Evolutionary conservation across 2,888 invertebrate species (phyloP).

Genomic region (Melieria omissa): DNA sequence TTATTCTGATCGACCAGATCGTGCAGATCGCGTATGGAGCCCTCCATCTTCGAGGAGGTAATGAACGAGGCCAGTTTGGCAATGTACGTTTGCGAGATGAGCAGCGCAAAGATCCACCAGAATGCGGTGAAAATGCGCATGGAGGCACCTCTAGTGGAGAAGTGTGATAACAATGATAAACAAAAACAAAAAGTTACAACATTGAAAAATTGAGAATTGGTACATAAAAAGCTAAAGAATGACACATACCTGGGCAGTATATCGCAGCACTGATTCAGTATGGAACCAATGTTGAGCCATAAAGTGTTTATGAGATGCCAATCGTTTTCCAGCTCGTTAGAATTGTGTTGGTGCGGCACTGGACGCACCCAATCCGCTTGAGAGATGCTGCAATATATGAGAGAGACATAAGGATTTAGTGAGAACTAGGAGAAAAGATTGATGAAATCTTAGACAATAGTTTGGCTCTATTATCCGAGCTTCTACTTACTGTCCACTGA

Average conservation of each 20-base stretch:
- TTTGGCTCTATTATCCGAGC: not conserved
- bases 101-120: conserved; percentile 85
- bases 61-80: conserved; percentile 95
- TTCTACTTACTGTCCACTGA: not conserved
- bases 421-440: not conserved
- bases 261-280: conserved; percentile 93
- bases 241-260: conserved; percentile 80
- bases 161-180: not conserved
- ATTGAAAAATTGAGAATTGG: not conserved
- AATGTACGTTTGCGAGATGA: conserved; percentile 87
- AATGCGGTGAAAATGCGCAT: conserved; percentile 81
- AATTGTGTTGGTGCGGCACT: conserved; percentile 83
- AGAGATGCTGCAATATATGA: conserved; percentile 22
- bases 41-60: conserved; percentile 88
- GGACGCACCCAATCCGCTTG: conserved; percentile 88
- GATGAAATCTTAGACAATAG: not conserved
- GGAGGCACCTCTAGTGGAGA: conserved; percentile 74
- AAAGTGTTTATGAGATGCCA: conserved; percentile 89
- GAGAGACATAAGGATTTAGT: too few species aligned
- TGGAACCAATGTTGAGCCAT: conserved; percentile 92
- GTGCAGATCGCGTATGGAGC: conserved; percentile 89
- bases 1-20: conserved; percentile 92
- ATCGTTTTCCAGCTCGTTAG: conserved; percentile 85
- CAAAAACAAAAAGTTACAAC: not conserved
- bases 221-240: too few species aligned